These are phyloP conservation scores for Coenonympha arcania DNA, from an alignment of 2,888 invertebrate genomes.

Conservation along the genomic window DNA sequence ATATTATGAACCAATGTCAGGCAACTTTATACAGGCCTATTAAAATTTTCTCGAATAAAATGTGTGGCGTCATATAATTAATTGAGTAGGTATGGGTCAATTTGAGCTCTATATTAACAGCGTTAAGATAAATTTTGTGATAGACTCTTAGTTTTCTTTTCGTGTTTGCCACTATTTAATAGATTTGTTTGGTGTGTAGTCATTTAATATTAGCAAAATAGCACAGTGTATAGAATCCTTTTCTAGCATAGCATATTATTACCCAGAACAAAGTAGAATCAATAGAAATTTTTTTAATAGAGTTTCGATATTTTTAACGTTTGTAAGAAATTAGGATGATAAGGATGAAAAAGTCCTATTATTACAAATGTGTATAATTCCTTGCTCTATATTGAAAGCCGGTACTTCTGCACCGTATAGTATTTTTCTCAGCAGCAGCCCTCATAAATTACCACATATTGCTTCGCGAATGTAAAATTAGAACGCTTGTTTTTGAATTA, in stretches of 20 bases:
- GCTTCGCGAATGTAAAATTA: background rate
- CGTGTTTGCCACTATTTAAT: conserved; percentile 11
- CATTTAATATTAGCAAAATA: background rate
- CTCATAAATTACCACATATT: background rate
- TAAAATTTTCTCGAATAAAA: conserved; percentile 17
- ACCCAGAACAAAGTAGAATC: no score
- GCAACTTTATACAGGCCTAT: conserved; percentile 16
- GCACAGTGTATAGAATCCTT: no score
- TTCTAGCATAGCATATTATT: no score
- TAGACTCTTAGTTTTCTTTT: conserved; percentile 11
- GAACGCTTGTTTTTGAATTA: conserved; percentile 5
- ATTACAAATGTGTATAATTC: no score
- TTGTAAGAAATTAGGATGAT: no score
- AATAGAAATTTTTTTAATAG: no score
- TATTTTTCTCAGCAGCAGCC: no score
- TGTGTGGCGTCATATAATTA: conserved; percentile 12
- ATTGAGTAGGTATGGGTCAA: background rate
- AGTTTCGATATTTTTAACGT: no score
- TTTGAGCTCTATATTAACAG: background rate
- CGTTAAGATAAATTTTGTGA: background rate
- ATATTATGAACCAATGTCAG: no score
- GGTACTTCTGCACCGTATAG: no score
- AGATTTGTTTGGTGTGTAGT: background rate
- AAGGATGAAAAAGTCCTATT: no score
- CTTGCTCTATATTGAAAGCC: no score